Evolutionary conservation across 2,888 invertebrate species (phyloP).

Genomic region (Troides helena): DNA sequence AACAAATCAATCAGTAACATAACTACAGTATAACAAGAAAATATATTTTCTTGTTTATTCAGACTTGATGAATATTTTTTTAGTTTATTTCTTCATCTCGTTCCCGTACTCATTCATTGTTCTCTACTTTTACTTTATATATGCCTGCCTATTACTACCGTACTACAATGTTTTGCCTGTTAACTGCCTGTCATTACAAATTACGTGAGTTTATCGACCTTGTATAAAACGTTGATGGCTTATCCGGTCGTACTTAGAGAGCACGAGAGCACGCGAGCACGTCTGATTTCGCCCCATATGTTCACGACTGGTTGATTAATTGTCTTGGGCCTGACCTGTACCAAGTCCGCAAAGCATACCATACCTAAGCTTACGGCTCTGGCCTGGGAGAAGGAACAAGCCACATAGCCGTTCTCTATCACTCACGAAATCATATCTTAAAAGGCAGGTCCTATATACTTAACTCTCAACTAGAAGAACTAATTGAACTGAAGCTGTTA

Average conservation of each 20-base stretch:
- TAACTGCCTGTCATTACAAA: constrained; percentile 22
- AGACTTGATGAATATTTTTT: no score
- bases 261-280: constrained; percentile 13
- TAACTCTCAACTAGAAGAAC: no score
- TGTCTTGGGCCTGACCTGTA: constrained; percentile 1
- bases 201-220: constrained; percentile 44
- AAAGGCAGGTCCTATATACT: no score
- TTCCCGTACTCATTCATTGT: no score
- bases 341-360: neutral
- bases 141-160: no score
- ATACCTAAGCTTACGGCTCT: neutral
- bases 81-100: no score
- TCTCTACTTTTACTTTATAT: no score
- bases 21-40: neutral
- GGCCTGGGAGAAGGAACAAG: neutral
- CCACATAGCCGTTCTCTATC: neutral
- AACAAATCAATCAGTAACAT: neutral
- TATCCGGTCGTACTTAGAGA: constrained; percentile 26
- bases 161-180: constrained; percentile 18
- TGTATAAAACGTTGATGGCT: constrained; percentile 32
- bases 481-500: no score
- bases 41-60: neutral
- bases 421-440: neutral
- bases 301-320: constrained; percentile 21
- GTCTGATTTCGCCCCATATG: constrained; percentile 12